A percentile compares a stretch with the other conserved stretches of the same genome.
Evolutionary conservation across 1,140 invertebrate genomes (phyloP).

Genomic region (Bactericera cockerelli): DNA sequence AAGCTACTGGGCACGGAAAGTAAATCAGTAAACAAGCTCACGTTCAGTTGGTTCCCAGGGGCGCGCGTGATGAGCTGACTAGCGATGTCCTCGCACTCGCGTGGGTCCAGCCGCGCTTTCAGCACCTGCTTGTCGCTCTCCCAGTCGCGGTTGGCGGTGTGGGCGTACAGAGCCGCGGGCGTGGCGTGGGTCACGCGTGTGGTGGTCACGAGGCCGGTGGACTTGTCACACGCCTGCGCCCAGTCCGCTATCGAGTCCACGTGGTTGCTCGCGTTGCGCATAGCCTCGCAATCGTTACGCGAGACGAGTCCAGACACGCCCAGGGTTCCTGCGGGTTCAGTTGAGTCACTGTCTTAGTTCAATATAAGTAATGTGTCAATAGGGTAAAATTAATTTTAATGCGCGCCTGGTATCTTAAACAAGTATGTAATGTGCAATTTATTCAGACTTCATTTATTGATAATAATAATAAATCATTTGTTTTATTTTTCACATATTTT

Average conservation of each 20-base stretch:
- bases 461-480: too few relatives aligned
- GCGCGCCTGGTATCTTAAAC: too few relatives aligned
- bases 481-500: too few relatives aligned
- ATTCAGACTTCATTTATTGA: too few relatives aligned
- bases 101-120: constrained; percentile 16
- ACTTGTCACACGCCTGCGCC: constrained; percentile 54
- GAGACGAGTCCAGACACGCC: constrained; percentile 53
- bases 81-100: constrained; percentile 31
- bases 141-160: constrained; percentile 32
- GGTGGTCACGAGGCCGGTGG: constrained; percentile 48
- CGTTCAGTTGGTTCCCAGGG: constrained; percentile 32
- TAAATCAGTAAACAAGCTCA: too few relatives aligned
- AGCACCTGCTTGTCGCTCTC: constrained; percentile 29
- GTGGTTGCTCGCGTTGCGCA: constrained; percentile 38
- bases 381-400: too few relatives aligned
- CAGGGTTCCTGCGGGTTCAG: constrained; percentile 38
- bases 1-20: too few relatives aligned
- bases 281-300: constrained; percentile 38
- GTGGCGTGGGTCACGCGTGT: constrained; percentile 40
- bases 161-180: constrained; percentile 39
- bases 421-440: too few relatives aligned
- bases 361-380: too few relatives aligned
- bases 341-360: too few relatives aligned
- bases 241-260: constrained; percentile 50
- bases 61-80: constrained; percentile 31